Evolutionary conservation across 2,797 vertebrate species (phyloP).

Genomic region (Miopithecus talapoin): DNA sequence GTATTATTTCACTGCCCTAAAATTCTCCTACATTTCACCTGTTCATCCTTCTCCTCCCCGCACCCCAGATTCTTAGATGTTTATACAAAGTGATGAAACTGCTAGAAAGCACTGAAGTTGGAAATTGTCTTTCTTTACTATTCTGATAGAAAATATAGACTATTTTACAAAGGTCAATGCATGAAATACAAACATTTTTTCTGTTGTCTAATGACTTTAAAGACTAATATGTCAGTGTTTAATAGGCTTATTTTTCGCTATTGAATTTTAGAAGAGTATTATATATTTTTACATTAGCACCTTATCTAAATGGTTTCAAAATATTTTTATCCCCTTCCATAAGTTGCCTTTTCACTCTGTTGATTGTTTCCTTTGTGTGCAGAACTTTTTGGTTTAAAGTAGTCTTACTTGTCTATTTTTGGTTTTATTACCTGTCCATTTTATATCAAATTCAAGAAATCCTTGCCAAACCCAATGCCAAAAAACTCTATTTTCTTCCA

Average conservation of each 20-base stretch:
- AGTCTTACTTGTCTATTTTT: background rate
- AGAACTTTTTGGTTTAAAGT: background rate
- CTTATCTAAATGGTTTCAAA: background rate
- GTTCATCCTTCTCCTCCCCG: background rate
- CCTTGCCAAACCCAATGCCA: background rate
- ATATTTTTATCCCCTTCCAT: background rate
- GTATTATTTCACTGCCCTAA: background rate
- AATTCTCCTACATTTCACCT: background rate
- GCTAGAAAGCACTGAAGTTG: background rate
- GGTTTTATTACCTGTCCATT: background rate
- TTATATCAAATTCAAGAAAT: background rate
- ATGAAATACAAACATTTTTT: background rate
- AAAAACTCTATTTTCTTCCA: background rate
- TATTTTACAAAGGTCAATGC: background rate
- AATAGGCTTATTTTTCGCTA: background rate
- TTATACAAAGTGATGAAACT: background rate
- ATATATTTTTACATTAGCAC: background rate
- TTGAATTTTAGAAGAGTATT: background rate
- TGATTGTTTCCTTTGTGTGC: background rate
- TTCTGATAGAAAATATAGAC: background rate
- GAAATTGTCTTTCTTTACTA: background rate
- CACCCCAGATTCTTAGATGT: background rate
- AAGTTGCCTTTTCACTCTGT: background rate
- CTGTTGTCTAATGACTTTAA: constrained; percentile 2
- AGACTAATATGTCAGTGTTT: background rate